Evolutionary conservation across 2,888 invertebrate genomes (phyloP).

Genomic region (Sylvicola fuscatus): DNA sequence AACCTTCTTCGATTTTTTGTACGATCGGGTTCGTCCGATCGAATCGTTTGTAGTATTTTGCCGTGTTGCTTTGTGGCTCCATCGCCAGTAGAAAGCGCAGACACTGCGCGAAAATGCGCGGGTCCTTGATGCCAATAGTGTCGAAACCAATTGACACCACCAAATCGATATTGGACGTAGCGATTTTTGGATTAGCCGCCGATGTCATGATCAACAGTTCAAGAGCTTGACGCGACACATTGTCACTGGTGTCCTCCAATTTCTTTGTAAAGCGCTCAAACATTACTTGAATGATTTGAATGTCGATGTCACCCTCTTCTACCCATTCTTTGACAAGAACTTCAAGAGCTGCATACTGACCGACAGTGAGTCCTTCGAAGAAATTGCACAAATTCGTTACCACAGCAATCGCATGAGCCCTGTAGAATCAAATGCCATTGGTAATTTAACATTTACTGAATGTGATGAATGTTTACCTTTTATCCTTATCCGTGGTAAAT

Average conservation of each 20-base stretch:
- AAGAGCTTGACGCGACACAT: slow-evolving; percentile 53
- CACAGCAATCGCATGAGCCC: slow-evolving; percentile 30
- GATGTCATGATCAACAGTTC: slow-evolving; percentile 33
- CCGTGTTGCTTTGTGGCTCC: slow-evolving; percentile 16
- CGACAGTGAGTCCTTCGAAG: slow-evolving; percentile 29
- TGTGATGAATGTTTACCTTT: slow-evolving; percentile 10
- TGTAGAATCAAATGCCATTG: slow-evolving; percentile 13
- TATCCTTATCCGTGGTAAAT: slow-evolving; percentile 21
- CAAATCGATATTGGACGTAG: slow-evolving; percentile 46
- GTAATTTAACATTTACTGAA: background rate
- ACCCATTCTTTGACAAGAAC: slow-evolving; percentile 40
- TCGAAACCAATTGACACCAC: slow-evolving; percentile 52
- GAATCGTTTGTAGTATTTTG: slow-evolving; percentile 20
- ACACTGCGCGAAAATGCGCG: slow-evolving; percentile 18
- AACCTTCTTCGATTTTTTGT: slow-evolving; percentile 20
- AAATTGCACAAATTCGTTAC: slow-evolving; percentile 38
- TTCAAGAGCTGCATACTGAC: slow-evolving; percentile 39
- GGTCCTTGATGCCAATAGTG: slow-evolving; percentile 18
- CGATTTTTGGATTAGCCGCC: slow-evolving; percentile 33
- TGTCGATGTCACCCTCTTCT: slow-evolving; percentile 31
- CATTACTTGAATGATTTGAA: slow-evolving; percentile 40
- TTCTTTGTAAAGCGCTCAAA: slow-evolving; percentile 71
- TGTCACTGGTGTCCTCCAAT: slow-evolving; percentile 41
- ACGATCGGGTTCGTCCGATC: slow-evolving; percentile 15
- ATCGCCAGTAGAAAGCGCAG: slow-evolving; percentile 19